Percentiles rank a stretch among this genome's conserved stretches.
These are phyloP conservation scores for Protula sp. DNA, from an alignment of 2,888 invertebrate genomes.

Conservation along the genomic window DNA sequence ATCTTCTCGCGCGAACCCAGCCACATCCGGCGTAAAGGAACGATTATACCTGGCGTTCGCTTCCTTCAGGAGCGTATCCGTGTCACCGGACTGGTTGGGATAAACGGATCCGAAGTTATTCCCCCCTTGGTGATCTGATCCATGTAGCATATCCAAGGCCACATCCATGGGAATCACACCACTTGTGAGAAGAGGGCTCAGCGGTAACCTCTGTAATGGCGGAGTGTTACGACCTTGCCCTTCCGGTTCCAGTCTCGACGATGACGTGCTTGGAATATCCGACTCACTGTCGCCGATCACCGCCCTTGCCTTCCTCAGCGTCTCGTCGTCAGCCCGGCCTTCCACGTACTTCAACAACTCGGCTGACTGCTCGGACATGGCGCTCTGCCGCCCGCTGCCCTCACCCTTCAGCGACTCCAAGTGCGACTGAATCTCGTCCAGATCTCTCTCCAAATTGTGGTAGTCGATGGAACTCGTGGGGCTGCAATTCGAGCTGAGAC, in stretches of 20 bases:
- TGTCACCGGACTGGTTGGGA: background rate
- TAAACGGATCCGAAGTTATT: too few relatives aligned
- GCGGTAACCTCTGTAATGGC: background rate
- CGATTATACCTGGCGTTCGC: background rate
- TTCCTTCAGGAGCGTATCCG: background rate
- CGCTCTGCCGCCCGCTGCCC: background rate
- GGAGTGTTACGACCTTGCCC: background rate
- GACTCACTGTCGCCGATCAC: background rate
- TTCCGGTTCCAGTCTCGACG: background rate
- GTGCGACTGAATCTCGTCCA: constrained; percentile 45
- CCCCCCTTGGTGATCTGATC: too few relatives aligned
- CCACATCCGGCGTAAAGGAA: background rate
- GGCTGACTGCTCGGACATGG: background rate
- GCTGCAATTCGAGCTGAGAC: constrained; percentile 5
- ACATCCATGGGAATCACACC: constrained; percentile 13
- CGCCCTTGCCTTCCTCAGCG: background rate
- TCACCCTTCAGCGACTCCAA: constrained; percentile 22
- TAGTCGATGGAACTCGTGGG: constrained; percentile 27
- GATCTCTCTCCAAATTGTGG: constrained; percentile 34
- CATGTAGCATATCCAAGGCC: constrained; percentile 14
- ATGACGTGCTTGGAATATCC: background rate
- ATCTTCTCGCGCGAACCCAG: background rate
- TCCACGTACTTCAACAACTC: background rate
- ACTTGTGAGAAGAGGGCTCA: constrained; percentile 9
- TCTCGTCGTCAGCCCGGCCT: background rate